Base-by-base conservation (phyloP, 2,797 vertebrate species). In the Lutjanus argentimaculatus region DNA sequence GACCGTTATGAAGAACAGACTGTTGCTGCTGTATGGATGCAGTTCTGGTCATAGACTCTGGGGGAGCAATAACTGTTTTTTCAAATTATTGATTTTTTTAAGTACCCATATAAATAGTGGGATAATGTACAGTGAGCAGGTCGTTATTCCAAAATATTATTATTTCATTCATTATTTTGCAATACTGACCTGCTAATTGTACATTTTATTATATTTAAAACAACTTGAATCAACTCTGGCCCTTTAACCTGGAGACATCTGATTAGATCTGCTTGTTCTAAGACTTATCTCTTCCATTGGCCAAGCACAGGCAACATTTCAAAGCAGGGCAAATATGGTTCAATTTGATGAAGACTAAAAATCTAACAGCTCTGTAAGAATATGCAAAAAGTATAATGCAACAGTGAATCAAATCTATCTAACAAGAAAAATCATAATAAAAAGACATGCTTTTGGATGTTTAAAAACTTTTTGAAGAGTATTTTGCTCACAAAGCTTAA, bases 231-330 rank as follows among this genome's bases (percentile, higher is more conserved):
- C 12, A 21, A 40, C 42, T 57, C 12, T 58, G 2, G 19, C 14
- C 11, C 59, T 58, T 74, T 75, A 59, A 75, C 59, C 14, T 17
- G 22, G 45, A 68, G 6, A 75, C 69, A 11, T n/a, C 59, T 61
- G 64, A 82, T 81, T 48, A 62, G 69, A 64, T 67, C 3, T 14
- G 43, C 19, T 61, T 30, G 36, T 58, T 61, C 45, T 72, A 25
- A 73, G 57, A 59, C 11, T 70, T 67, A 52, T 53, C 61, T 64
- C 17, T 64, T 65, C 30, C 22, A 58, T 2, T 59, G 49, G 2
- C 6, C 10, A 42, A 43, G n/a, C 11, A 30, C n/a, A 63, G 19
- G 43, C 12, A n/a, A 42, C 36, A 15, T 67, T 67, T 65, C 52
- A 73, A 49, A 68, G 46, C 45, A 19, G 42, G 11, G 16, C 61